Evolutionary conservation across 2,888 invertebrate genomes (phyloP).

Genomic region (Plebejus argus): DNA sequence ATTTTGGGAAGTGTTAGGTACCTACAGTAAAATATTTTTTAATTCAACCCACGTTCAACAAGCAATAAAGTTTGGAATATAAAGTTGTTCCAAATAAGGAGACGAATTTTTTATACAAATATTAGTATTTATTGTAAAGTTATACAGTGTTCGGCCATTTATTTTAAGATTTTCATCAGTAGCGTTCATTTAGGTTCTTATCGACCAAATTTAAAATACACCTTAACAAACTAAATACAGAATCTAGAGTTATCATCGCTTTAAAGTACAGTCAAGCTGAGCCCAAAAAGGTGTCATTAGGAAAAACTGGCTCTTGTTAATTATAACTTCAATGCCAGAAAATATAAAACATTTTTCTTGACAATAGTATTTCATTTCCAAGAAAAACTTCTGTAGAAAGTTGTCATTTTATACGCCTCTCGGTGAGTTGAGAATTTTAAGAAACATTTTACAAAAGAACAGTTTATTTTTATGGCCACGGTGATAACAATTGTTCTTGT

Average conservation of each 20-base stretch:
- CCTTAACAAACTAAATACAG: background rate
- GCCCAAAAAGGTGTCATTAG: background rate
- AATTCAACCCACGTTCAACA: background rate
- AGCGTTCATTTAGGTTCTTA: background rate
- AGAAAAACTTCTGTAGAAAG: constrained; percentile 10
- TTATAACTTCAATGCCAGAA: constrained; percentile 6
- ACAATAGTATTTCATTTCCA: constrained; percentile 11
- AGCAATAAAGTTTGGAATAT: background rate
- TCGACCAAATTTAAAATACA: background rate
- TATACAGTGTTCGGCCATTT: no score
- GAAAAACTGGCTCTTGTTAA: background rate
- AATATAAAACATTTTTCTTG: constrained; percentile 10
- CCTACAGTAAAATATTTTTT: background rate
- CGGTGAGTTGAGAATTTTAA: constrained; percentile 19
- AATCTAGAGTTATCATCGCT: background rate
- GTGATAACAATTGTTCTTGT: constrained; percentile 7
- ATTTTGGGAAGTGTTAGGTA: background rate
- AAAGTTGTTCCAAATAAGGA: background rate
- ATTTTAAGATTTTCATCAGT: background rate
- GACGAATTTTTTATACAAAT: background rate
- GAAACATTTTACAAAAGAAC: constrained; percentile 8
- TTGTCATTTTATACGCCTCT: constrained; percentile 16
- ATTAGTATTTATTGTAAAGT: background rate
- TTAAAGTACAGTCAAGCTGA: background rate
- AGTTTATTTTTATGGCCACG: constrained; percentile 13